These are phyloP conservation scores for Anagyrus pseudococci DNA, from an alignment of 2,888 invertebrate species.

Conservation along the genomic window DNA sequence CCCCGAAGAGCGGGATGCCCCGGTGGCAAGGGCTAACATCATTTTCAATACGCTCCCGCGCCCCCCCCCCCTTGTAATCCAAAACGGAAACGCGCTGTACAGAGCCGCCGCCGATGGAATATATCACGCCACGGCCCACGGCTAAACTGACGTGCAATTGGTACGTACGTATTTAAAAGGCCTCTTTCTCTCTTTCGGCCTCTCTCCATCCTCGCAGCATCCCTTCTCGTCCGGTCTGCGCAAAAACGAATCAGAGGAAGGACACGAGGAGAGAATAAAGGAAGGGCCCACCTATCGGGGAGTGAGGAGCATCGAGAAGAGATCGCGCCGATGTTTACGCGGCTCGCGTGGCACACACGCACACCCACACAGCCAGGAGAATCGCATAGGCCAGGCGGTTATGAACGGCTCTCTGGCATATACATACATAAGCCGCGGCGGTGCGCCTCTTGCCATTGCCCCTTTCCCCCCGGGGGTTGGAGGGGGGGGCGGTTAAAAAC, in stretches of 20 bases:
- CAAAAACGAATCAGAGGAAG: constrained; percentile 4
- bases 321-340: no score
- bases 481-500: constrained; percentile 52
- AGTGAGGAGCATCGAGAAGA: no score
- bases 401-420: not conserved
- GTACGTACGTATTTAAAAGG: constrained; percentile 33
- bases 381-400: no score
- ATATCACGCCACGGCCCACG: constrained; percentile 4
- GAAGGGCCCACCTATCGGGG: no score
- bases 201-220: not conserved
- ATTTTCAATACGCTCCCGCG: not conserved
- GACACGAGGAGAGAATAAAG: no score
- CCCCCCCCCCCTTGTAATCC: not conserved
- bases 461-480: not conserved
- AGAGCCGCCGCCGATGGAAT: constrained; percentile 11
- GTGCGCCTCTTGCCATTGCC: no score
- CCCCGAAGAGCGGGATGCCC: not conserved
- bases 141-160: constrained; percentile 30
- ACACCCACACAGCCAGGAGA: no score
- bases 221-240: no score
- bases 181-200: not conserved
- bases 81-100: not conserved
- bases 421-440: not conserved
- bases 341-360: no score
- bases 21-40: not conserved